These are phyloP conservation scores for Aphelinus atriplicis DNA, from an alignment of 1,140 invertebrate genomes.

Conservation along the genomic window DNA sequence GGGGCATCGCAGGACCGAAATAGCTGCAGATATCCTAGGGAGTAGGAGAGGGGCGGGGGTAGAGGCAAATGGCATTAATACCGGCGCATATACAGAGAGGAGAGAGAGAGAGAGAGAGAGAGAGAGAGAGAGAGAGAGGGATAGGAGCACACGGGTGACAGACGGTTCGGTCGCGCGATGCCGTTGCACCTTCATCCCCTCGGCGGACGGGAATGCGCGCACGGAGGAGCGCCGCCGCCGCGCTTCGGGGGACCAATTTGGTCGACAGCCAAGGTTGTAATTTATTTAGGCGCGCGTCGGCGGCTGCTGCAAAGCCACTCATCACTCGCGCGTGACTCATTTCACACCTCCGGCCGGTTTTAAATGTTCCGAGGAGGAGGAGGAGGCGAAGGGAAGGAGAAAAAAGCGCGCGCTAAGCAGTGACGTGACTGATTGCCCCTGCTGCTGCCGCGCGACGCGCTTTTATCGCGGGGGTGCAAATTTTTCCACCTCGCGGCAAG, in stretches of 20 bases:
- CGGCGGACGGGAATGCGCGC: background rate
- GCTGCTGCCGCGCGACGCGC: background rate
- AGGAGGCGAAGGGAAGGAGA: background rate
- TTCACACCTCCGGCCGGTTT: background rate
- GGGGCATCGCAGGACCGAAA: background rate
- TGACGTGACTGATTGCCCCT: too few relatives aligned
- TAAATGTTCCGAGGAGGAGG: background rate
- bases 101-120: too few relatives aligned
- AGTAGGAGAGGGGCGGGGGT: background rate
- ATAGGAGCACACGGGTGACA: too few relatives aligned
- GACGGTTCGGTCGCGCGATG: too few relatives aligned
- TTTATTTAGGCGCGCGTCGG: conserved; percentile 24
- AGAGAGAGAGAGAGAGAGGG: too few relatives aligned
- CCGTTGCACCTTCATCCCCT: conserved; percentile 9
- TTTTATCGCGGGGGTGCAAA: background rate
- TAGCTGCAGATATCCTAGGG: background rate
- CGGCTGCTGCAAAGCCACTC: background rate
- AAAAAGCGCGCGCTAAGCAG: background rate
- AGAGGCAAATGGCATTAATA: conserved; percentile 11
- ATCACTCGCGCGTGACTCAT: conserved; percentile 1
- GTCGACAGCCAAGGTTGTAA: conserved; percentile 22
- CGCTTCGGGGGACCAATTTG: conserved; percentile 32
- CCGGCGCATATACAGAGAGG: too few relatives aligned
- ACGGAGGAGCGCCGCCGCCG: conserved; percentile 1
- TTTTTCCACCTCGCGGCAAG: too few relatives aligned